Base-by-base conservation (phyloP, 1,140 invertebrate genomes). In the Danaus melanippus region DNA sequence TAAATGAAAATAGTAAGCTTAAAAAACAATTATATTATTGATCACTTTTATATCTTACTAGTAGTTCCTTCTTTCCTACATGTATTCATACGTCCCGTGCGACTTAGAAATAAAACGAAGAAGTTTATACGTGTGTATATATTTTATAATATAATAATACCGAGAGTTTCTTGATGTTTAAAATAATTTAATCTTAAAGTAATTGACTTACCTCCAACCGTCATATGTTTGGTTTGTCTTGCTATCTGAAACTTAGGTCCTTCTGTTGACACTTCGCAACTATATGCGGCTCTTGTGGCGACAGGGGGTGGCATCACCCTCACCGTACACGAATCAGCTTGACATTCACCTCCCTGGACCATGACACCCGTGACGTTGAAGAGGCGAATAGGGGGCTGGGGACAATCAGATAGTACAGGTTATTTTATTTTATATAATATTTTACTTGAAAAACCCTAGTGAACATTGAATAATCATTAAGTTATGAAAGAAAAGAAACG, bases 181-280 rank as follows among this genome's bases (percentile, higher is more conserved):
- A 32, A 32, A 32, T 32, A 32, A 7, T 32, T 32, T 32, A 32
- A 54, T 32, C 21, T 32, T 32, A 32, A 32, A 32, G 2, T 50
- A 11, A 41, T 21, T 50, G 39, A 53, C 87, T 87, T 66, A 90
- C 90, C 90, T 73, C 89, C 89, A 60, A 90, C 89, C 42, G 89
- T 91, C 86, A 91, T 90, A 58, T 90, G 90, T 60, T 88, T 88
- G 40, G 89, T 89, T 65, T 89, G 85, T 11, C 88, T 84, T 2
- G 88, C 89, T 52, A 90, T 82, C 47, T 89, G 86, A 67, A 91
- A 91, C 68, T 88, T 89, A n/a, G 90, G 90, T 0, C 90, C 90
- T 73, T 91, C 90, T 0, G 89, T 90, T 41, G 90, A 91, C n/a
- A 91, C 87, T 75, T 91, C 90, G 60, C 90, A 91, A 53, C 87